Conservation (phyloP, 2,888 invertebrate species). For the Nomada lathburiana region DNA sequence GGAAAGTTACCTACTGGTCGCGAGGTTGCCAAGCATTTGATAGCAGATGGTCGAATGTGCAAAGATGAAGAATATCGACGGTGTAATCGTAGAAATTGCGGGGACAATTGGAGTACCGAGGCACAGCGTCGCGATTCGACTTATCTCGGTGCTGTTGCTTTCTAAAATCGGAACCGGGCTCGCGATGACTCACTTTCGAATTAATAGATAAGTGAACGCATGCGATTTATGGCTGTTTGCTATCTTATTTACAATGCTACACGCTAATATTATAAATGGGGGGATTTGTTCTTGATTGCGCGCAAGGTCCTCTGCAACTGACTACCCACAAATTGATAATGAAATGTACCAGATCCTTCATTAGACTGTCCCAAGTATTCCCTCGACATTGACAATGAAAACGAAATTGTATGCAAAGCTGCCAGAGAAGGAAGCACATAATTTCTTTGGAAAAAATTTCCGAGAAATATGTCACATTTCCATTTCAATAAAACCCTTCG, state of each 20-base stretch:
- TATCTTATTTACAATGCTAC: slow-evolving; percentile 24
- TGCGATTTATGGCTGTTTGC: slow-evolving; percentile 14
- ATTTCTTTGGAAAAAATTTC: too few species aligned
- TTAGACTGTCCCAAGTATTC: not conserved
- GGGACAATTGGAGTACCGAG: not conserved
- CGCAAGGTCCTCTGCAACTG: slow-evolving; percentile 10
- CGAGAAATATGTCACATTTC: too few species aligned
- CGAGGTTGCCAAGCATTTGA: not conserved
- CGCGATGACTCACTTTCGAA: slow-evolving; percentile 27
- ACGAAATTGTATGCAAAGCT: too few species aligned
- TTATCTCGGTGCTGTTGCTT: slow-evolving; percentile 23
- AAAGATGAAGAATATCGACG: not conserved
- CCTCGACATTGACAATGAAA: too few species aligned
- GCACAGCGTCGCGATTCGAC: not conserved
- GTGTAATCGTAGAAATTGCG: not conserved
- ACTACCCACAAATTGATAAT: not conserved
- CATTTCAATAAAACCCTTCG: too few species aligned
- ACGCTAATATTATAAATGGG: slow-evolving; percentile 1
- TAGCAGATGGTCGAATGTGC: not conserved
- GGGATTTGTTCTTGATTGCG: not conserved
- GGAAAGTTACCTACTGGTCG: not conserved
- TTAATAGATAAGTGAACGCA: slow-evolving; percentile 25
- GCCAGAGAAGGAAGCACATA: not conserved
- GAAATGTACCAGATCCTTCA: not conserved
- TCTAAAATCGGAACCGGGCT: slow-evolving; percentile 20